phyloP scores from a whole-genome alignment of 2,797 vertebrate genomes.

The Pseudochirops corinnae region DNA sequence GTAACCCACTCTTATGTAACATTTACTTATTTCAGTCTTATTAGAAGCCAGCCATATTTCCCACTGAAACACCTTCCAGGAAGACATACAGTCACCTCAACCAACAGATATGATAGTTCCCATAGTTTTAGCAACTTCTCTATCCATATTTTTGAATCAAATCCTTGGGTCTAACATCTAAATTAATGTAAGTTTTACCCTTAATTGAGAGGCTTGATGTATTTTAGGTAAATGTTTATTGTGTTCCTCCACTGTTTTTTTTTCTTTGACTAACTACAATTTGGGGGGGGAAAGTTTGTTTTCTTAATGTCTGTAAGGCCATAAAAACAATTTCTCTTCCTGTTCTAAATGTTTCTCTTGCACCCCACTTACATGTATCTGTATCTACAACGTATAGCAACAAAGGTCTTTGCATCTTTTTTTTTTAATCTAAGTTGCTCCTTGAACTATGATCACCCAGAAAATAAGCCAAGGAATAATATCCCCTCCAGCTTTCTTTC shows the following conservation, averaged over 20 bases:
- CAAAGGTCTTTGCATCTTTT: constrained; percentile 32
- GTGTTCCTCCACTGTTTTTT: neutral
- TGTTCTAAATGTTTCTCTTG: neutral
- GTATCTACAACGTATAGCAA: constrained; percentile 14
- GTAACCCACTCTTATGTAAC: constrained; percentile 5
- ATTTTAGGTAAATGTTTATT: constrained; percentile 15
- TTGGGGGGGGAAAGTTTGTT: neutral
- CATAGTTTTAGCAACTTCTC: constrained; percentile 42
- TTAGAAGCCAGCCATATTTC: neutral
- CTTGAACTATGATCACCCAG: neutral
- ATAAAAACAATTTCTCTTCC: constrained; percentile 38
- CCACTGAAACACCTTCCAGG: neutral
- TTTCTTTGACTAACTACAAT: neutral
- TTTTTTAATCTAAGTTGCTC: neutral
- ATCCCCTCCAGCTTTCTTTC: neutral
- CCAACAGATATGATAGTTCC: neutral
- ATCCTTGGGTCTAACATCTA: constrained; percentile 23
- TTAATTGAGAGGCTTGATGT: constrained; percentile 44
- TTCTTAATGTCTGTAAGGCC: constrained; percentile 17
- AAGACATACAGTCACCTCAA: neutral
- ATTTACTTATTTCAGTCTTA: constrained; percentile 4
- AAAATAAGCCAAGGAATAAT: neutral
- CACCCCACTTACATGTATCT: constrained; percentile 41
- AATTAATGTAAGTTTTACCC: neutral
- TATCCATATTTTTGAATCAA: constrained; percentile 39